A percentile compares a stretch with the other conserved stretches of the same genome.
Evolutionary conservation across 2,797 vertebrate species (phyloP).

Genomic region (Benthosema pterotum): DNA sequence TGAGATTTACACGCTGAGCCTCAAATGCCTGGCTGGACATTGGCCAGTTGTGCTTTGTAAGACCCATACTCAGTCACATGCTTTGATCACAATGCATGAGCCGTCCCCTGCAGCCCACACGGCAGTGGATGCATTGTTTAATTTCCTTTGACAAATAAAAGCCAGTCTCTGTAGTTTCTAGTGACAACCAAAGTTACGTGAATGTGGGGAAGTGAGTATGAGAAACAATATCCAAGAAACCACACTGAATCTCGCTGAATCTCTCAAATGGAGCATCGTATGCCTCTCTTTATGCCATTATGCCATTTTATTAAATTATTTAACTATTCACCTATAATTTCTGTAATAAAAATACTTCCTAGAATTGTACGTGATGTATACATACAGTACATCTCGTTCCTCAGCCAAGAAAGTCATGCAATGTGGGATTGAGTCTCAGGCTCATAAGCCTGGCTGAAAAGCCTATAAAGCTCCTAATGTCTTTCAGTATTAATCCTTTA

Average conservation of each 20-base stretch:
- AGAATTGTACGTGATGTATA: no score
- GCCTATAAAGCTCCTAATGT: no score
- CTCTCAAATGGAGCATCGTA: no score
- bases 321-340: no score
- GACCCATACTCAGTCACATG: constrained; percentile 17
- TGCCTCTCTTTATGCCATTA: constrained; percentile 7
- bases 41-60: constrained; percentile 59
- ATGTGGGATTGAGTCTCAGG: no score
- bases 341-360: no score
- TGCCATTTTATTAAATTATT: no score
- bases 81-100: constrained; percentile 62
- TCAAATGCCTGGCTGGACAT: constrained; percentile 56
- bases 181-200: constrained; percentile 51
- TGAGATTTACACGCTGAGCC: constrained; percentile 34
- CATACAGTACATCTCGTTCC: no score
- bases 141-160: constrained; percentile 71
- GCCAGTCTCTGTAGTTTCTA: constrained; percentile 41
- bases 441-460: no score
- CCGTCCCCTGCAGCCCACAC: constrained; percentile 53
- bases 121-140: constrained; percentile 71
- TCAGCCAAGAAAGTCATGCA: no score
- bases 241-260: constrained; percentile 9
- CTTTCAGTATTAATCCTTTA: no score
- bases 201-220: constrained; percentile 66
- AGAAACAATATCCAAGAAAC: constrained; percentile 55